Evolutionary conservation across 2,888 invertebrate species (phyloP).

Genomic region (Callosobruchus maculatus): DNA sequence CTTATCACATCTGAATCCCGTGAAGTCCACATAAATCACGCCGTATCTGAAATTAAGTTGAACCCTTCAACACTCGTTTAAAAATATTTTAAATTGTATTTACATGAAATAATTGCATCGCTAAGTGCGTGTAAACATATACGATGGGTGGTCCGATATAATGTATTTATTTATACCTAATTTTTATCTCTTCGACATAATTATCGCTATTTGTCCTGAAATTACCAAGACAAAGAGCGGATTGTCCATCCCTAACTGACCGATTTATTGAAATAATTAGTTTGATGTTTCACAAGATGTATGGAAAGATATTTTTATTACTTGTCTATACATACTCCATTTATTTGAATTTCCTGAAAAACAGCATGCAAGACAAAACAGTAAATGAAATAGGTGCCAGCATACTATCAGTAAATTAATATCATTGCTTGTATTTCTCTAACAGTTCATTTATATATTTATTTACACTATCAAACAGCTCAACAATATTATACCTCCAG

Average conservation of each 20-base stretch:
- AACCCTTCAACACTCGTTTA: neutral
- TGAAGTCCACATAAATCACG: neutral
- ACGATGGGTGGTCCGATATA: neutral
- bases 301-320: too few species aligned
- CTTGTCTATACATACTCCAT: too few species aligned
- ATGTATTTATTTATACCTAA: neutral
- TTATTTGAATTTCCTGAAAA: too few species aligned
- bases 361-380: too few species aligned
- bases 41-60: neutral
- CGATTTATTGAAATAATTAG: neutral
- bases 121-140: neutral
- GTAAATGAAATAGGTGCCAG: too few species aligned
- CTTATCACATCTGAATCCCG: neutral
- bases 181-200: neutral
- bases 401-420: too few species aligned
- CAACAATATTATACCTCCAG: too few species aligned
- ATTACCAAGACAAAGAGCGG: neutral
- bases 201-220: neutral
- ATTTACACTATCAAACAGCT: too few species aligned
- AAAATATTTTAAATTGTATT: conserved; percentile 2
- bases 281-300: neutral
- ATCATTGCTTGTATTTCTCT: too few species aligned
- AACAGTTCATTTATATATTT: too few species aligned
- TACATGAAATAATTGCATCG: neutral
- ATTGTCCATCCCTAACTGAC: neutral